Percentiles rank a stretch among this genome's conserved stretches.
Conservation (phyloP, 2,888 invertebrate species). For the Branchipolynoe longqiensis region DNA sequence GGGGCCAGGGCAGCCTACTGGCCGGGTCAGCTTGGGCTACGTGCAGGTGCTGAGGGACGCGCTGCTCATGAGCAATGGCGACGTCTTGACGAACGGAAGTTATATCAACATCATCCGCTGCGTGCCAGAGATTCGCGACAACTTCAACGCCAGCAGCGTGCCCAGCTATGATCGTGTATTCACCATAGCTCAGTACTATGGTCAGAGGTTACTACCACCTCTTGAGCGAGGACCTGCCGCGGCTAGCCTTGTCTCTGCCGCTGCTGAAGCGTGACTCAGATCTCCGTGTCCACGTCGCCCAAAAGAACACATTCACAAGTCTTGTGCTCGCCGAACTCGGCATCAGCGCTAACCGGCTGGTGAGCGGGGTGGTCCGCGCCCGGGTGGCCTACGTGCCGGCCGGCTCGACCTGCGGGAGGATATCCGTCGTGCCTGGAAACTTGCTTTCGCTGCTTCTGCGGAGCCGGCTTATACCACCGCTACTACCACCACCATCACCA, state of each 20-base stretch:
- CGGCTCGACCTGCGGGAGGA: slow-evolving; percentile 21
- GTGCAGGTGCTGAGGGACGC: background rate
- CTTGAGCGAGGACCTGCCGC: slow-evolving; percentile 58
- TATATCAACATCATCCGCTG: background rate
- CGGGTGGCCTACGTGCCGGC: slow-evolving; percentile 1
- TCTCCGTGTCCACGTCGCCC: slow-evolving; percentile 44
- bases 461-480: slow-evolving; percentile 7
- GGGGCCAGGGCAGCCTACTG: background rate
- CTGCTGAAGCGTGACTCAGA: slow-evolving; percentile 36
- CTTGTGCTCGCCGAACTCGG: background rate
- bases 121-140: too few relatives aligned
- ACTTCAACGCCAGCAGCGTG: background rate
- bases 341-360: background rate
- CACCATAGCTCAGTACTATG: slow-evolving; percentile 58
- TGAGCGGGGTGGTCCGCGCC: slow-evolving; percentile 18
- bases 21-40: background rate
- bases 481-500: too few relatives aligned
- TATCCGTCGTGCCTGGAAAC: background rate
- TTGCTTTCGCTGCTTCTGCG: background rate
- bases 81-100: background rate
- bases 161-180: slow-evolving; percentile 57
- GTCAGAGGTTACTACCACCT: slow-evolving; percentile 53
- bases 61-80: background rate
- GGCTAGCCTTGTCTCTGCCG: slow-evolving; percentile 26
- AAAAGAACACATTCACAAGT: background rate